These are phyloP conservation scores for Parapsyche elsis DNA, from an alignment of 1,140 invertebrate species.

Conservation along the genomic window DNA sequence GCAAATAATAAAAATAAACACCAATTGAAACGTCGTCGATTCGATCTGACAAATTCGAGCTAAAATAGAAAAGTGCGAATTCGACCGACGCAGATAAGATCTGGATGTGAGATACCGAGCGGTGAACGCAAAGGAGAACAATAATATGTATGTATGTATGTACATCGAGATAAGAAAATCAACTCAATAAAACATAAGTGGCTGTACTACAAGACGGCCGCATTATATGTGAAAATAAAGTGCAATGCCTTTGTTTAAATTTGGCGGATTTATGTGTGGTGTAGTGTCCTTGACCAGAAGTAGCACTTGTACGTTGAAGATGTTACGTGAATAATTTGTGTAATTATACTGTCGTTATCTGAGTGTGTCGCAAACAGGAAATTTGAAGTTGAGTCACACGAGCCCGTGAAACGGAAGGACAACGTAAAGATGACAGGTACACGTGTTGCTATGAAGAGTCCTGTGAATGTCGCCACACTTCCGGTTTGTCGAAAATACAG, in stretches of 20 bases:
- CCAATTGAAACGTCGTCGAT: not conserved
- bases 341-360: conserved; percentile 1
- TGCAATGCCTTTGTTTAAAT: too few species aligned
- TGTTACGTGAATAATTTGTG: not conserved
- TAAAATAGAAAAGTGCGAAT: not conserved
- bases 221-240: too few species aligned
- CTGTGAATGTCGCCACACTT: not conserved
- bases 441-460: not conserved
- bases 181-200: too few species aligned
- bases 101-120: not conserved
- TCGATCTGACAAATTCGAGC: not conserved
- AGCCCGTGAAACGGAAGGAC: not conserved
- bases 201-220: too few species aligned
- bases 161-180: too few species aligned
- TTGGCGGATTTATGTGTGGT: not conserved
- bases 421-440: too few species aligned
- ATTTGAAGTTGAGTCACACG: not conserved
- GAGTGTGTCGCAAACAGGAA: not conserved
- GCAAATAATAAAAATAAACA: not conserved
- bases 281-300: not conserved
- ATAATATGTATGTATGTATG: too few species aligned
- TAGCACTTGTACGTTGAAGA: not conserved
- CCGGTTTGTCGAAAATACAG: not conserved
- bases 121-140: too few species aligned
- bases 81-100: not conserved